Evolutionary conservation across 2,113 vertebrate species (phyloP).

Genomic region (Peromyscus leucopus): DNA sequence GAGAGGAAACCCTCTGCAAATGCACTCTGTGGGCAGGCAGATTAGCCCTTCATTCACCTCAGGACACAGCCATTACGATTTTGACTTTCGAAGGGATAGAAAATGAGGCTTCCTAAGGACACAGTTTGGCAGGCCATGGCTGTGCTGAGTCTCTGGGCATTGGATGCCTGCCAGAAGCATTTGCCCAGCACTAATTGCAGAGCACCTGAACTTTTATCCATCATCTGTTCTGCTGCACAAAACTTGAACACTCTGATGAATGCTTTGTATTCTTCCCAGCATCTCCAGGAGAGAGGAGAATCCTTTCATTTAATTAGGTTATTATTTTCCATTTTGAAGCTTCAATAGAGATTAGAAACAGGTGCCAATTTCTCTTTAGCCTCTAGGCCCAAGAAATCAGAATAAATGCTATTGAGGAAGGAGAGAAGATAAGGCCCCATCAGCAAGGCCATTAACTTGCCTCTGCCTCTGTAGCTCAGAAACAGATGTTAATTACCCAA

Average conservation of each 20-base stretch:
- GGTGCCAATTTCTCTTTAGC: slow-evolving; percentile 46
- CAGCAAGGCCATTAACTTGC: slow-evolving; percentile 62
- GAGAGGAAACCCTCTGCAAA: slow-evolving; percentile 33
- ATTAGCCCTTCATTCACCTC: slow-evolving; percentile 60
- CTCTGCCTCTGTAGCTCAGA: neutral
- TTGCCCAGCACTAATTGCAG: slow-evolving; percentile 26
- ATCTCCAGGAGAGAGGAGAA: slow-evolving; percentile 45
- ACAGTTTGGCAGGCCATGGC: slow-evolving; percentile 11
- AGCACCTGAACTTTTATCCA: slow-evolving; percentile 67
- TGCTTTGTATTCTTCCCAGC: neutral
- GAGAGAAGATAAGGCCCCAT: slow-evolving; percentile 45
- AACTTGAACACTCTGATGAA: neutral
- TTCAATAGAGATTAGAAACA: slow-evolving; percentile 62
- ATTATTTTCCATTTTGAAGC: slow-evolving; percentile 71
- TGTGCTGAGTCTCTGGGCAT: slow-evolving; percentile 53
- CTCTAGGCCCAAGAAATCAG: slow-evolving; percentile 57
- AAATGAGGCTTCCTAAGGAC: slow-evolving; percentile 66
- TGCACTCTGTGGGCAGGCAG: neutral
- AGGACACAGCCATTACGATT: slow-evolving; percentile 47
- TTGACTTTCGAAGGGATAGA: slow-evolving; percentile 60
- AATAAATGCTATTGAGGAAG: neutral
- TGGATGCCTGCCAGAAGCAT: slow-evolving; percentile 55
- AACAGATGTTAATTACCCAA: slow-evolving; percentile 76
- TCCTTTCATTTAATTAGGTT: slow-evolving; percentile 63
- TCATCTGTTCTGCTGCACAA: slow-evolving; percentile 42